These are phyloP conservation scores for Ibidorhyncha struthersii DNA, from an alignment of 2,113 vertebrate genomes.

Conservation along the genomic window DNA sequence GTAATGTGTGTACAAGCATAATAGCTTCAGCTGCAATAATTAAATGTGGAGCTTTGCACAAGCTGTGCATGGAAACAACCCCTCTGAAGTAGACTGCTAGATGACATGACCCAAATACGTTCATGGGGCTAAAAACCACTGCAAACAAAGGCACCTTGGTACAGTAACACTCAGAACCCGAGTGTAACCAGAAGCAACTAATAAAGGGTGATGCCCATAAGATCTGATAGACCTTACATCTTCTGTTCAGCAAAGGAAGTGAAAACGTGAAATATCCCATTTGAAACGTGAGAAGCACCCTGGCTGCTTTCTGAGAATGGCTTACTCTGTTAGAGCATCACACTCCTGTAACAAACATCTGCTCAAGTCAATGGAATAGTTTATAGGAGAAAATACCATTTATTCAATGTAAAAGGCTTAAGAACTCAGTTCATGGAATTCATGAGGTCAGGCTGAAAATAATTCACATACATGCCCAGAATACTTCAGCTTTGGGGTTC, in stretches of 20 bases:
- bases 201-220: neutral
- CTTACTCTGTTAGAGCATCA: neutral
- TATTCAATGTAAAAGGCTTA: neutral
- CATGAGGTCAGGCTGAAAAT: neutral
- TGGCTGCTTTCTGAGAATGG: neutral
- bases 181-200: neutral
- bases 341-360: neutral
- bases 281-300: neutral
- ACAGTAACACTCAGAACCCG: neutral
- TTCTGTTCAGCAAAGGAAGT: neutral
- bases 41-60: neutral
- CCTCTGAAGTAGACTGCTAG: neutral
- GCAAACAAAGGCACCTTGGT: neutral
- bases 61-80: neutral
- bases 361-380: neutral
- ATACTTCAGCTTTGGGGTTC: neutral
- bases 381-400: neutral
- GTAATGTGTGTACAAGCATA: neutral
- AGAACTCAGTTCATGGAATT: fast-evolving
- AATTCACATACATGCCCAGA: neutral
- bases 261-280: neutral
- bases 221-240: neutral
- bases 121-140: neutral
- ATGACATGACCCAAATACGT: neutral
- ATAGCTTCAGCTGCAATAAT: conserved; percentile 20